phyloP scores from a whole-genome alignment of 2,113 vertebrate species.

The Pollimyrus isidori region DNA sequence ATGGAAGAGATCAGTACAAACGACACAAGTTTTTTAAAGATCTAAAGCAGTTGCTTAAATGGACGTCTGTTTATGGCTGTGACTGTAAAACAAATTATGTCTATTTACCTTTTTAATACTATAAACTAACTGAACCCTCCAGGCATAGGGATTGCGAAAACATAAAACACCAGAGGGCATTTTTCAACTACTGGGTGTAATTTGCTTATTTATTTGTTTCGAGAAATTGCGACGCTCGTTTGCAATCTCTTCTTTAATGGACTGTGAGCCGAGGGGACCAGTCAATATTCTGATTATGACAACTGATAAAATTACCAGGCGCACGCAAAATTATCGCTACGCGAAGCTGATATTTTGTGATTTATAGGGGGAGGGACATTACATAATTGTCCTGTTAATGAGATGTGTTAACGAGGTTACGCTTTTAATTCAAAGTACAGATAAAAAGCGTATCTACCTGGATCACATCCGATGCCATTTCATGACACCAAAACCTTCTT shows the following conservation, averaged over 20 bases:
- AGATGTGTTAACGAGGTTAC: neutral
- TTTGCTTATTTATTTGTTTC: constrained; percentile 11
- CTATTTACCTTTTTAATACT: neutral
- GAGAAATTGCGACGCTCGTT: neutral
- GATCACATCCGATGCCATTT: constrained; percentile 59
- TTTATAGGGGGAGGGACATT: neutral
- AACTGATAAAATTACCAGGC: neutral
- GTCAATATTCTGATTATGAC: constrained; percentile 2
- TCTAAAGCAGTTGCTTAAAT: neutral
- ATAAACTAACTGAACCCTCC: neutral
- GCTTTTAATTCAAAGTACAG: neutral
- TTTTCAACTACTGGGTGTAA: neutral
- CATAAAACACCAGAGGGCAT: neutral
- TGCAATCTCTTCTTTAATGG: constrained; percentile 6
- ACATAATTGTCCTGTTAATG: neutral
- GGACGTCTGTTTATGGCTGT: neutral
- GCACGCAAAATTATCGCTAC: neutral
- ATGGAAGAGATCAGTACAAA: neutral
- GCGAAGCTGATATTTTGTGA: neutral
- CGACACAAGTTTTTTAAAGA: neutral
- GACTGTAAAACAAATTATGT: constrained; percentile 13
- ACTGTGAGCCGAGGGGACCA: neutral
- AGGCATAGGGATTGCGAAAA: neutral
- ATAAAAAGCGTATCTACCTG: constrained; percentile 12
- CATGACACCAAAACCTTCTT: constrained; percentile 54